These are phyloP conservation scores for Nesidiocoris tenuis DNA, from an alignment of 2,888 invertebrate species.

Conservation along the genomic window DNA sequence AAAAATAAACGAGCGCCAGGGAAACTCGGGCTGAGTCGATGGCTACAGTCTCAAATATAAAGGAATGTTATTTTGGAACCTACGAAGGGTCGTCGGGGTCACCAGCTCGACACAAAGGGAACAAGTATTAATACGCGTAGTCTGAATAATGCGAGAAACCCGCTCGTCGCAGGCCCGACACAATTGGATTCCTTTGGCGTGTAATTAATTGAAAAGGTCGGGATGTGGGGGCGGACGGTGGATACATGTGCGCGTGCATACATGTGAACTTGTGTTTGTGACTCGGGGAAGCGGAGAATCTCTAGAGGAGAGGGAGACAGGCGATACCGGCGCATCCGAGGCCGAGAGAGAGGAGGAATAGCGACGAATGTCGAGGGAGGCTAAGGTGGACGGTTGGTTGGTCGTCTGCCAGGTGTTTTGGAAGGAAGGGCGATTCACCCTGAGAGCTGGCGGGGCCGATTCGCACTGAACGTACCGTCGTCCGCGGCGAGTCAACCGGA, in stretches of 20 bases:
- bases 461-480: not conserved
- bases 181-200: slow-evolving; percentile 2
- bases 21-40: too few species aligned
- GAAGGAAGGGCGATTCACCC: not conserved
- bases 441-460: not conserved
- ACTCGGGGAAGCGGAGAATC: slow-evolving; percentile 13
- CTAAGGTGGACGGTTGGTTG: slow-evolving; percentile 1
- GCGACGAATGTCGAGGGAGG: not conserved
- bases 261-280: slow-evolving; percentile 29
- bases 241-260: slow-evolving; percentile 11
- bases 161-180: not conserved
- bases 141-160: not conserved
- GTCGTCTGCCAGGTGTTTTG: slow-evolving; percentile 32
- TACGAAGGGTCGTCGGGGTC: not conserved
- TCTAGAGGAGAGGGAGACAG: slow-evolving; percentile 7
- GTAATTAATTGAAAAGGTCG: not conserved
- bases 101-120: not conserved
- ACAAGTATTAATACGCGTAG: not conserved
- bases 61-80: not conserved
- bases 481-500: too few species aligned
- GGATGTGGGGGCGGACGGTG: not conserved
- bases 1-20: too few species aligned
- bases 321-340: not conserved
- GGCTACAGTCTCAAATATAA: too few species aligned
- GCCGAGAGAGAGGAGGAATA: slow-evolving; percentile 8